Evolutionary conservation across 2,888 invertebrate genomes (phyloP), one percentile per base, ranked within the genome.

Genomic region (Chymomyza caudatula): DNA sequence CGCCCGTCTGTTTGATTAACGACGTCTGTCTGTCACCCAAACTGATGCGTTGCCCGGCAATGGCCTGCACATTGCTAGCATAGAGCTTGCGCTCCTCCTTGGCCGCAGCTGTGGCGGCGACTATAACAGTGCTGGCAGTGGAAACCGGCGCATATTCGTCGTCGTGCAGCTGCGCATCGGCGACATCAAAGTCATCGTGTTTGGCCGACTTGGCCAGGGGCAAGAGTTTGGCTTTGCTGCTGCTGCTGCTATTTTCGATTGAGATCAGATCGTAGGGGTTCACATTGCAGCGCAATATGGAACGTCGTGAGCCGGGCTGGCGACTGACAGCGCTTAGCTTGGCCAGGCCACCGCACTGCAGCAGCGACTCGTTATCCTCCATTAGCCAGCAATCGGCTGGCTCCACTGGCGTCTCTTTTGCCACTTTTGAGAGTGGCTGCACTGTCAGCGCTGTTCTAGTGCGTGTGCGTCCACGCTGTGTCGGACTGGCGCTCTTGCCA

Each of bases 201-300:
- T 92, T 91, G 47, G 62, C 42, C n/a, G 55, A 20, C 42, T 51
- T 25, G 37, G 67, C 43, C 23, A 51, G 49, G 29, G 65, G 65
- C 61, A 63, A 65, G 60, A 60, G 37, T 43, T 76, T 75, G 19
- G 73, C 49, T 59, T 69, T 61, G 54, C 69, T 74, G 62, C 67
- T 44, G 25, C 23, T 17, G 17, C 13, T 51, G 51, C 5, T 51
- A 51, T 44, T 72, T 72, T 87, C 92, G 71, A 91, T 91, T 88
- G 95, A 94, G 79, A 96, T 93, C 86, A 96, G 92, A 74, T 95
- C 95, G 88, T 96, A 96, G 2, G 96, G 96, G 90, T 96, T 96
- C 47, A 96, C 95, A 88, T 95, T 94, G 91, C 96, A 96, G 79
- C 95, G 94, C 49, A 96, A 91, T 73, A 96, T 96, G 17, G 96